Evolutionary conservation across 2,113 vertebrate genomes (phyloP), one percentile per base, ranked within the genome.

Genomic region (Nannobrachium achirus): DNA sequence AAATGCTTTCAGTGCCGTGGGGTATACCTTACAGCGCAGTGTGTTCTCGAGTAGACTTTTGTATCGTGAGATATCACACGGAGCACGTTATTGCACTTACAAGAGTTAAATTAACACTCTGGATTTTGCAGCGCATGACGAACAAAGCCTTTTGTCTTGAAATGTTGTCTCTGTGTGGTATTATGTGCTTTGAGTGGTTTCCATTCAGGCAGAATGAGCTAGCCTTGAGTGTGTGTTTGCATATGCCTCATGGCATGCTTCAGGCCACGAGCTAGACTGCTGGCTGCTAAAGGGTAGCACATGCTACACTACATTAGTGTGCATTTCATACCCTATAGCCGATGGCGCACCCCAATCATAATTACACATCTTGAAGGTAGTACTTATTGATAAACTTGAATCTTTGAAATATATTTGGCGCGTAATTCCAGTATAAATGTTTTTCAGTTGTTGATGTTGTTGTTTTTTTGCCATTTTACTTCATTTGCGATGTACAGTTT

Each of bases 171-270:
- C 74, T 78, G 71, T 73, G 83, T 73, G 85, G 56, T 66, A 56
- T 83, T n/a, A 59, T 57, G 57, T 61, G 53, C 52, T 15, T 39
- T 77, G 72, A 86, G 78, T 80, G 59, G 80, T 84, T 82, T 81
- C 73, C 68, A 62, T 25, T 51, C 70, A 66, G 59, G 71, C 66
- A 65, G 38, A 73, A 56, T 2, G 50, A 68, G 50, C 8, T 49
- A 57, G 60, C 68, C 71, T 63, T 55, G 56, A 71, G 42, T 45
- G 59, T 69, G 65, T 79, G 67, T 80, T 78, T 76, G 69, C 68
- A 76, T 25, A 77, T 53, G 74, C 81, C 89, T 88, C 10, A 73
- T 82, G 81, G 84, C 73, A 1, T 3, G 85, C 89, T 89, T 69
- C 74, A 79, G 84, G 86, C 84, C 81, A 78, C 56, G 58, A 79